A percentile compares a stretch with the other conserved stretches of the same genome.
phyloP scores from a whole-genome alignment of 1,140 invertebrate genomes.

The Drosophila ohnishii region DNA sequence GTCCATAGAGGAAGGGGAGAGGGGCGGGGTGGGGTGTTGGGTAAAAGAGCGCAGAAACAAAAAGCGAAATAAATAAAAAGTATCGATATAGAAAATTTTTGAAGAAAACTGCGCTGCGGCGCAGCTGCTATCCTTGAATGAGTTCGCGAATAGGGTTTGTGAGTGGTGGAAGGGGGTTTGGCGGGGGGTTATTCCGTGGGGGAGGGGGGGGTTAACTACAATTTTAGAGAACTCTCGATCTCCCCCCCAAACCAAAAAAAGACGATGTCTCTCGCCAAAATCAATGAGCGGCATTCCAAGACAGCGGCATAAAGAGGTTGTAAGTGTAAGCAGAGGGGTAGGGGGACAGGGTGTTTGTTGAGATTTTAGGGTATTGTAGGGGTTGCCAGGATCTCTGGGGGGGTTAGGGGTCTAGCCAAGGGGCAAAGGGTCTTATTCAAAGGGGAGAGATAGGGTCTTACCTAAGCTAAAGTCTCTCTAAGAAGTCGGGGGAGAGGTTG shows the following conservation, averaged over 20 bases:
- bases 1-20: neutral
- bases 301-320: neutral
- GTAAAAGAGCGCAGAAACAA: constrained; percentile 43
- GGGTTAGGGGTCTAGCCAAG: neutral
- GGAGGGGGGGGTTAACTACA: constrained; percentile 47
- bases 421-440: neutral
- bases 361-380: constrained; percentile 4
- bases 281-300: constrained; percentile 59
- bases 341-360: too few species aligned
- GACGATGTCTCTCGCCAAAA: constrained; percentile 23
- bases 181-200: neutral
- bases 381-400: neutral
- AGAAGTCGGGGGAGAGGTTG: neutral
- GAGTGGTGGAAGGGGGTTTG: constrained; percentile 6
- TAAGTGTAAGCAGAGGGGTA: neutral
- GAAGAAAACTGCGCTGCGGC: constrained; percentile 55
- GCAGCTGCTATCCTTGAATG: constrained; percentile 46
- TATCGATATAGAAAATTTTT: constrained; percentile 68
- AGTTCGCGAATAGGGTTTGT: constrained; percentile 31
- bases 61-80: constrained; percentile 63
- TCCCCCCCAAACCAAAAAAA: neutral
- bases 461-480: neutral
- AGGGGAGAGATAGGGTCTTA: neutral
- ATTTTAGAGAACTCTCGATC: constrained; percentile 52
- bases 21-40: neutral